Evolutionary conservation across 1,140 invertebrate species (phyloP), one percentile per base, ranked within the genome.

Genomic region (Adoxophyes honmai): DNA sequence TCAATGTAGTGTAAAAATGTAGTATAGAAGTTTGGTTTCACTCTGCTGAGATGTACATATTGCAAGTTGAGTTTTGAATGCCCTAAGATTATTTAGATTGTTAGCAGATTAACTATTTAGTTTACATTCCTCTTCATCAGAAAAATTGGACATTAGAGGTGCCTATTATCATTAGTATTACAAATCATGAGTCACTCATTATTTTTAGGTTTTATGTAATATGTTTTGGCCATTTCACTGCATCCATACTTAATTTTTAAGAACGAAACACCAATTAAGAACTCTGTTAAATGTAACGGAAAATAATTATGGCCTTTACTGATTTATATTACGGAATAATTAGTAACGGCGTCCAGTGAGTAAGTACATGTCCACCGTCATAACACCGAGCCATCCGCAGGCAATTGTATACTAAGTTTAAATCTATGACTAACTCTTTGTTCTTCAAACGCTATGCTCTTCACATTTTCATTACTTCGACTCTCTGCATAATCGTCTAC

Each of bases 91-190:
- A 4, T 44, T 28, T 28, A 28, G 15, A 16, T 11, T 21, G 42
- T 48, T 48, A 48, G 42, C 34, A 36, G n/a, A 9, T 4, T 36
- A 48, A 13, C 42, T 9, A 48, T 48, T 48, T 48, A 54, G 44
- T 52, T 56, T 39, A 63, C 61, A 63, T 63, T 63, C 61, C 61
- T 62, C 15, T 5, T 15, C 18, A 38, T 57, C 11, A 51, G 51
- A 18, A 0, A 48, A 28, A 21, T 33, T 28, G 21, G 21, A 28
- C 21, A 21, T 48, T 11, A 21, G 42, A 48, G 42, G 16, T 18
- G 42, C 18, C 42, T 48, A 11, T 38, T 13, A 21, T 48, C 42
- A 48, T 48, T 33, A 48, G 42, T 28, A 18, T 44, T 44, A 44
- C 10, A 10, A 18, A 44, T 44, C 39, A 44, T 21, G 39, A 42